phyloP scores from a whole-genome alignment of 1,140 invertebrate species.

The Lordiphosa mommai region DNA sequence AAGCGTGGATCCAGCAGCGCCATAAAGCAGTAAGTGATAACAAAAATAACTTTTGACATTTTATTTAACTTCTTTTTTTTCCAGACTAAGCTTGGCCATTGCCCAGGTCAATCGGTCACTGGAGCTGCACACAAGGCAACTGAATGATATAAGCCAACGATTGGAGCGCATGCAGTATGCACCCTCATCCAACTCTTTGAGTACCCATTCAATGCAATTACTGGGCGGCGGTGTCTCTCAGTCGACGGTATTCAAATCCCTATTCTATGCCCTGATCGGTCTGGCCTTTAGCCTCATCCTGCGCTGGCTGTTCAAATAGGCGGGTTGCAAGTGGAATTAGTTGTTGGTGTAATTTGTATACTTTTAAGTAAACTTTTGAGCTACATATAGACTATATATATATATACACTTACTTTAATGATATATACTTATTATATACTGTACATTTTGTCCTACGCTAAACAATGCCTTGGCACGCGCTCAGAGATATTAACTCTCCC shows the following conservation, averaged over 20 bases:
- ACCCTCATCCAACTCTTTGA: conserved; percentile 19
- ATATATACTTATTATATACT: conserved; percentile 24
- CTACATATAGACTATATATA: conserved; percentile 41
- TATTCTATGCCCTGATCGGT: conserved; percentile 54
- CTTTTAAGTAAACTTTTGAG: conserved; percentile 46
- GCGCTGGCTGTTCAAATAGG: conserved; percentile 66
- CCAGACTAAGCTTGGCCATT: conserved; percentile 48
- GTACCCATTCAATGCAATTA: conserved; percentile 14
- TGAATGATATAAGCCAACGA: conserved; percentile 52
- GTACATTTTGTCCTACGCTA: conserved; percentile 41
- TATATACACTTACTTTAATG: conserved; percentile 28
- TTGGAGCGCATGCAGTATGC: conserved; percentile 70
- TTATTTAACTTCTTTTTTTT: background rate
- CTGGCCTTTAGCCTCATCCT: conserved; percentile 43
- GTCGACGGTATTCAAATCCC: conserved; percentile 44
- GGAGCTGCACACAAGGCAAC: conserved; percentile 59
- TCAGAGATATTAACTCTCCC: conserved; percentile 1
- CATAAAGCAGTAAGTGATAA: conserved; percentile 41
- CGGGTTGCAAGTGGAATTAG: conserved; percentile 6
- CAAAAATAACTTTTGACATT: background rate
- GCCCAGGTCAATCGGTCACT: conserved; percentile 64
- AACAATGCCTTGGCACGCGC: conserved; percentile 40
- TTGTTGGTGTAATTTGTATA: conserved; percentile 40
- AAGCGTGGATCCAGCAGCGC: conserved; percentile 42
- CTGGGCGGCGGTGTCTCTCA: conserved; percentile 42